phyloP scores from a whole-genome alignment of 92 coral and sea anemone genomes.

The Palythoa caribaeorum region DNA sequence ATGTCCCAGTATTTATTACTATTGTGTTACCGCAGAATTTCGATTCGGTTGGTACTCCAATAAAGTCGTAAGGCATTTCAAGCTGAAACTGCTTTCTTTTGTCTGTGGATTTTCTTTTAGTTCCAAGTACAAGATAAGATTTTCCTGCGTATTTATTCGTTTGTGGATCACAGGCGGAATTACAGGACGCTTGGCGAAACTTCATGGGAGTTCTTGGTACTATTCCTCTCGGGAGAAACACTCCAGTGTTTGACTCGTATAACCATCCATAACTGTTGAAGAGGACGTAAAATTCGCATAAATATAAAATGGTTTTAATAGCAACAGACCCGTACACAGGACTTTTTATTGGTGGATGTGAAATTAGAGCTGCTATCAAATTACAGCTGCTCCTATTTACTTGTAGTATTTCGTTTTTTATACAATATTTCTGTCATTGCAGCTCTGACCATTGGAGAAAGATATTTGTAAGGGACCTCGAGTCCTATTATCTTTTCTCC shows the following conservation, averaged over 20 bases:
- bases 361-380: too few relatives aligned
- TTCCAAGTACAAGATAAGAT: conserved; percentile 57
- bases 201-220: conserved; percentile 60
- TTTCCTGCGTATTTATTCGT: conserved; percentile 27
- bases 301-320: neutral
- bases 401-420: too few relatives aligned
- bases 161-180: conserved; percentile 57
- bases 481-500: too few relatives aligned
- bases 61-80: too few relatives aligned
- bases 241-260: conserved; percentile 65
- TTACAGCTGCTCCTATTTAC: too few relatives aligned
- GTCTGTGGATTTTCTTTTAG: conserved; percentile 45
- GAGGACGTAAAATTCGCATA: neutral
- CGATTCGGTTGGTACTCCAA: too few relatives aligned
- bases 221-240: conserved; percentile 52
- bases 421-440: too few relatives aligned
- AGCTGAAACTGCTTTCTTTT: conserved; percentile 45
- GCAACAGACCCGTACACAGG: too few relatives aligned
- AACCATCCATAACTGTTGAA: conserved; percentile 68
- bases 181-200: conserved; percentile 64
- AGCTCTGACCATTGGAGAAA: too few relatives aligned
- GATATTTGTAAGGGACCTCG: too few relatives aligned
- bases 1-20: conserved; percentile 57
- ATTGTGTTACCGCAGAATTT: conserved; percentile 35
- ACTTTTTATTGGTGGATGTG: too few relatives aligned